These are phyloP conservation scores for Brachionus manjavacas DNA, from an alignment of 1,140 invertebrate species.

Conservation along the genomic window DNA sequence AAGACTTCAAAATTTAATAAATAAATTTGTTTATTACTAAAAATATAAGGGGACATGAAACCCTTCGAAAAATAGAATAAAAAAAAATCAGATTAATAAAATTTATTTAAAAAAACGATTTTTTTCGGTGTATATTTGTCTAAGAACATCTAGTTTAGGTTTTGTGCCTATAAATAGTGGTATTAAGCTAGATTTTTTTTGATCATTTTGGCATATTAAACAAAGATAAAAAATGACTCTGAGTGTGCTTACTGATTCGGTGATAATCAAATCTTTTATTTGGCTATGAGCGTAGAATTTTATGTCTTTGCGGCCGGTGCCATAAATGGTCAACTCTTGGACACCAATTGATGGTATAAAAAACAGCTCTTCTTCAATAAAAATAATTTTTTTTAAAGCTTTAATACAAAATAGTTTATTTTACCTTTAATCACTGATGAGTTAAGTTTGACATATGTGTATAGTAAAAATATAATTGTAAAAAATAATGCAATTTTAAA, in stretches of 20 bases:
- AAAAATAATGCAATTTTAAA: neutral
- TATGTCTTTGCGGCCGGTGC: neutral
- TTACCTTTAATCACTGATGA: neutral
- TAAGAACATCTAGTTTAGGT: slow-evolving; percentile 22
- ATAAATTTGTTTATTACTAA: neutral
- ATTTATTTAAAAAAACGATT: slow-evolving; percentile 13
- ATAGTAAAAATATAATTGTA: neutral
- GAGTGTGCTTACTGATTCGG: neutral
- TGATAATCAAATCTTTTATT: neutral
- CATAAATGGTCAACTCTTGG: neutral
- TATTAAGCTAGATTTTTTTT: neutral
- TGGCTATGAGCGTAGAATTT: neutral
- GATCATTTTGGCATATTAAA: neutral
- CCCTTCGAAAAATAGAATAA: neutral
- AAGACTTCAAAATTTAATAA: neutral
- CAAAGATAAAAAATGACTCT: neutral
- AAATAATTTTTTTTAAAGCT: no score
- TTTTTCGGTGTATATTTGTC: neutral
- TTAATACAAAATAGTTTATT: no score
- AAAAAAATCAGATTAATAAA: neutral
- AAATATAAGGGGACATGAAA: neutral
- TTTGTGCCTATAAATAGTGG: neutral
- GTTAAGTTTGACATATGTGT: neutral
- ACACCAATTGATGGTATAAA: slow-evolving; percentile 9
- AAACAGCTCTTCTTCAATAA: neutral